Conservation (phyloP, 53 echinoderm and acorn worm species). For the Antedon mediterranea region DNA sequence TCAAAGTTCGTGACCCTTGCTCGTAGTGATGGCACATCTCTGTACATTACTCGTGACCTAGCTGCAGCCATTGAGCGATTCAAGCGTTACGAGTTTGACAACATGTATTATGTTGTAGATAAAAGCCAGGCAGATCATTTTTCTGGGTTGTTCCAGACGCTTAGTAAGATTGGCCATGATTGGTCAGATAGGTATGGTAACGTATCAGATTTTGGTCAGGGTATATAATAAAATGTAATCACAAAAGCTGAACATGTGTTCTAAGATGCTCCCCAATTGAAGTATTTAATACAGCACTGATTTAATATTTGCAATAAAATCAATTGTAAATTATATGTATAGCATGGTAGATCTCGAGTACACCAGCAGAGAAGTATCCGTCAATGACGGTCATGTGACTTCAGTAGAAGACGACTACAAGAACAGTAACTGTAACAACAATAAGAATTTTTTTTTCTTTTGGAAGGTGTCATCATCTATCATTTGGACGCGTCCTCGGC, state of each 20-base stretch:
- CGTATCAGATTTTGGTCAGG: no score
- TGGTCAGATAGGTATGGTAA: slow-evolving; percentile 61
- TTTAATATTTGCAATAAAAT: no score
- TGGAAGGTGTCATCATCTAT: slow-evolving; percentile 49
- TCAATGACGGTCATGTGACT: no score
- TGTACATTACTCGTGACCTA: slow-evolving; percentile 80
- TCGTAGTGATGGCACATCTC: slow-evolving; percentile 62
- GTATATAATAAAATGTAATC: no score
- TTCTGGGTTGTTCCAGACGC: slow-evolving; percentile 42
- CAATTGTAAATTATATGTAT: no score
- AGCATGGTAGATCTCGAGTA: no score
- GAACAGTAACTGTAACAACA: no score
- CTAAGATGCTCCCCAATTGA: no score
- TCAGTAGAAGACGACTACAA: no score
- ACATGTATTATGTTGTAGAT: slow-evolving; percentile 87
- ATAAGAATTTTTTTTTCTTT: background rate
- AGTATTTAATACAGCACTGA: no score
- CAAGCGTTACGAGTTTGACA: slow-evolving; percentile 42
- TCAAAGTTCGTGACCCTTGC: slow-evolving; percentile 36
- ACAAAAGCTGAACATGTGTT: no score
- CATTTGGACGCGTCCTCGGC: slow-evolving; percentile 75
- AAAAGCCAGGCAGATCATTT: slow-evolving; percentile 73
- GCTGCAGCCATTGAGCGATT: slow-evolving; percentile 69
- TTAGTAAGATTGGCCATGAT: slow-evolving; percentile 40
- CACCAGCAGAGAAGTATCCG: no score